A percentile compares a stretch with the other conserved stretches of the same genome.
Conservation (phyloP, 2,888 invertebrate species). For the Philaethria dido region DNA sequence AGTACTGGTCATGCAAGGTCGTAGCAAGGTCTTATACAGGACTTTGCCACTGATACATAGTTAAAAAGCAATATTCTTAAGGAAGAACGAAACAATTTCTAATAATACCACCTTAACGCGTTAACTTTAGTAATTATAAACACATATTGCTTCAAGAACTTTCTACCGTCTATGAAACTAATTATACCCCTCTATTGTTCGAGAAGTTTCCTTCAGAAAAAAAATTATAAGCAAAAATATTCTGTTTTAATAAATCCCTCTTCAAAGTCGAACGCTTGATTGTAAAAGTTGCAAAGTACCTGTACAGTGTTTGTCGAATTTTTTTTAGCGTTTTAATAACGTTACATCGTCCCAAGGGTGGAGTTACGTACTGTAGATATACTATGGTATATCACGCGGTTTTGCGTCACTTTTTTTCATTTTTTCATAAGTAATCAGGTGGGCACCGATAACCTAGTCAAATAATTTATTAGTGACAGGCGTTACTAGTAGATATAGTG, state of each 20-base stretch:
- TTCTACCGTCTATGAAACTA: conserved; percentile 17
- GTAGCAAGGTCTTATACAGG: too few species aligned
- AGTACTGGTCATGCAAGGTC: too few species aligned
- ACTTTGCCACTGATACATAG: too few species aligned
- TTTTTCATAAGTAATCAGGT: too few species aligned
- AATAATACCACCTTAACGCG: conserved; percentile 3
- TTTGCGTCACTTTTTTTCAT: neutral
- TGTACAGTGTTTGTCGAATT: conserved; percentile 42
- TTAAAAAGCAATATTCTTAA: neutral
- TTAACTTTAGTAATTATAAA: conserved; percentile 22
- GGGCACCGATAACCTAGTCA: too few species aligned
- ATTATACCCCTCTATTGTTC: conserved; percentile 25
- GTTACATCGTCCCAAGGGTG: conserved; percentile 6
- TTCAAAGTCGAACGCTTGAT: conserved; percentile 45
- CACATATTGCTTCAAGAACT: conserved; percentile 18
- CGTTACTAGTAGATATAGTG: too few species aligned
- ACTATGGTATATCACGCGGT: neutral
- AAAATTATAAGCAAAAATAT: conserved; percentile 37
- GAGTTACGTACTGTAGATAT: neutral
- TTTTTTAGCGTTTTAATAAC: conserved; percentile 21
- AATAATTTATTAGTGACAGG: too few species aligned
- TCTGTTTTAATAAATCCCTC: conserved; percentile 45
- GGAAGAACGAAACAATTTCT: neutral
- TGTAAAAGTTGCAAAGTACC: conserved; percentile 42
- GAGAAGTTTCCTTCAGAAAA: conserved; percentile 22